These are phyloP conservation scores for Esox lucius DNA, from an alignment of 2,797 vertebrate species.

Conservation along the genomic window DNA sequence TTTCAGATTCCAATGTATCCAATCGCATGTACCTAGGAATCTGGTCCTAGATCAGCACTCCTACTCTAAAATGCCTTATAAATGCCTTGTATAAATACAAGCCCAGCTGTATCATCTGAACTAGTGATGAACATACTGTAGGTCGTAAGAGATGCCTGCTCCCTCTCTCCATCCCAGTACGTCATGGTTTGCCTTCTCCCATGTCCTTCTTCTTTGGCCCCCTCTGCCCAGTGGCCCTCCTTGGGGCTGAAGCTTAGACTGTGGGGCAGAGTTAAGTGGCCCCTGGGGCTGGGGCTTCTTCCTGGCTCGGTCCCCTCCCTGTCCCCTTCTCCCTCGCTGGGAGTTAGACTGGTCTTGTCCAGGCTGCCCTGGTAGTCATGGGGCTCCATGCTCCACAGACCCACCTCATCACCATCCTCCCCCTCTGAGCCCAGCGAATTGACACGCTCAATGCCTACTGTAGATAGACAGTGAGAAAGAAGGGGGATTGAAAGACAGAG, in stretches of 20 bases:
- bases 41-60: too few relatives aligned
- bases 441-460: slow-evolving; percentile 70
- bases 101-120: not conserved
- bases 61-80: too few relatives aligned
- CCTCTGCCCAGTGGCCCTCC: slow-evolving; percentile 42
- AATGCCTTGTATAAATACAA: too few relatives aligned
- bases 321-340: slow-evolving; percentile 60
- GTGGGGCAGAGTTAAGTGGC: slow-evolving; percentile 57
- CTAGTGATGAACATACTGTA: slow-evolving; percentile 32
- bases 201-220: slow-evolving; percentile 9
- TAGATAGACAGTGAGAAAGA: not conserved
- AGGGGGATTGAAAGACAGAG: not conserved
- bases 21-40: too few relatives aligned
- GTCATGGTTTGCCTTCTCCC: not conserved
- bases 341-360: slow-evolving; percentile 74
- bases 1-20: too few relatives aligned
- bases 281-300: slow-evolving; percentile 64
- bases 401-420: slow-evolving; percentile 71
- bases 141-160: slow-evolving; percentile 61
- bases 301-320: not conserved
- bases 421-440: slow-evolving; percentile 76
- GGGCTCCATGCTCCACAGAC: slow-evolving; percentile 72
- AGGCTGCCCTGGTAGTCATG: slow-evolving; percentile 73
- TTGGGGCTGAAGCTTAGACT: slow-evolving; percentile 56
- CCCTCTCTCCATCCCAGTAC: slow-evolving; percentile 40